Percentiles rank a stretch among this genome's conserved stretches.
Conservation (phyloP, 2,113 vertebrate genomes). For the Caloenas nicobarica region DNA sequence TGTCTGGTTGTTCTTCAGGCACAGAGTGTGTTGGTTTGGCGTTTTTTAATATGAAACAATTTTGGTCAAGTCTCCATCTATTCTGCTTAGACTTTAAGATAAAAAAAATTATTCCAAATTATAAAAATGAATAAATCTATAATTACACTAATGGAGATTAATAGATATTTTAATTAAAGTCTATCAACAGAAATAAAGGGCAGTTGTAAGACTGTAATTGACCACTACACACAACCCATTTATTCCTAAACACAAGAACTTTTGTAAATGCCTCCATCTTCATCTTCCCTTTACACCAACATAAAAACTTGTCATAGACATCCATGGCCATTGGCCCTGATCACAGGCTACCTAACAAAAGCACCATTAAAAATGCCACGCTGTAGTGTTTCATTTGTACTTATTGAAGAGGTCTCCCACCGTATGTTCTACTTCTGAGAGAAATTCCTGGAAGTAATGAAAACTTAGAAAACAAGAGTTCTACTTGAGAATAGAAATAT, state of each 20-base stretch:
- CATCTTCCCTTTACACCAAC: not conserved
- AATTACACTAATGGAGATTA: not conserved
- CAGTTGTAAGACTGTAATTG: not conserved
- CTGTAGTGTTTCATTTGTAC: not conserved
- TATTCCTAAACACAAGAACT: not conserved
- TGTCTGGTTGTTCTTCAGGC: not conserved
- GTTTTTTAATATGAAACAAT: not conserved
- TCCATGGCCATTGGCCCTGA: not conserved
- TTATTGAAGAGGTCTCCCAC: not conserved
- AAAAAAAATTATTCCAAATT: not conserved
- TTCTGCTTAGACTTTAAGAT: not conserved
- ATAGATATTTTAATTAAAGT: not conserved
- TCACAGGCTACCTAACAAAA: not conserved
- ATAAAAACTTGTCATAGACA: not conserved
- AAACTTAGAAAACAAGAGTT: not conserved
- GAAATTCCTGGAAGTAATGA: not conserved
- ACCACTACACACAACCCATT: not conserved
- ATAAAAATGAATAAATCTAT: not conserved
- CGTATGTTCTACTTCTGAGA: not conserved
- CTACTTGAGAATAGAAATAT: not conserved
- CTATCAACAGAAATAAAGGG: not conserved
- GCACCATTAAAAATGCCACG: not conserved
- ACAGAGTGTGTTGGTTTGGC: not conserved
- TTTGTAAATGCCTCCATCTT: not conserved
- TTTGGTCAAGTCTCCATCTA: not conserved